Evolutionary conservation across 2,113 vertebrate genomes (phyloP).

Genomic region (Labrus mixtus): DNA sequence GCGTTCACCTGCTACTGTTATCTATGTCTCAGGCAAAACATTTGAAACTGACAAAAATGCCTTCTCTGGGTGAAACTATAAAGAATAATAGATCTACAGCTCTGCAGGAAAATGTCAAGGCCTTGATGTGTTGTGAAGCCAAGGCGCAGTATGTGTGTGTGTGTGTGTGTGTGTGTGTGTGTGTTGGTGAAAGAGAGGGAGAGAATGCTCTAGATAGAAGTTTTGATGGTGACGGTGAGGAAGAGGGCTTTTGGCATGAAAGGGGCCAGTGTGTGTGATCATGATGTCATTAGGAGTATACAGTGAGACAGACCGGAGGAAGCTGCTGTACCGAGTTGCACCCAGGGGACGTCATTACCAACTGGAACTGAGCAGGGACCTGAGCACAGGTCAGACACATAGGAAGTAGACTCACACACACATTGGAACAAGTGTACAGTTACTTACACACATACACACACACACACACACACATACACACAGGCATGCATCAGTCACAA

Average conservation of each 20-base stretch:
- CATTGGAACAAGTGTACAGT: constrained; percentile 42
- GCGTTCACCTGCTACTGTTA: constrained; percentile 7
- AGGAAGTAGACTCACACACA: constrained; percentile 57
- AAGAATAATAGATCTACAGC: constrained; percentile 14
- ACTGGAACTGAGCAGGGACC: constrained; percentile 75
- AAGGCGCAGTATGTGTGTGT: constrained; percentile 2
- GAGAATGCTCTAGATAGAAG: constrained; percentile 40
- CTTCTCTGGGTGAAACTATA: constrained; percentile 24
- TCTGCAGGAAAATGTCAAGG: constrained; percentile 36
- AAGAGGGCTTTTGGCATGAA: constrained; percentile 79
- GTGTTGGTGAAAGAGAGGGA: constrained; percentile 16
- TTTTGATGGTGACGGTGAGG: constrained; percentile 70
- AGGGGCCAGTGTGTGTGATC: constrained; percentile 78
- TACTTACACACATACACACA: constrained; percentile 59
- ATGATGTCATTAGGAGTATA: constrained; percentile 83
- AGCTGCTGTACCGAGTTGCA: constrained; percentile 65
- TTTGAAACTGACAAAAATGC: constrained; percentile 19
- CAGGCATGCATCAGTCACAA: constrained; percentile 66
- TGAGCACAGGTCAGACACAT: constrained; percentile 75
- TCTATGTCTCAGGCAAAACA: constrained; percentile 2
- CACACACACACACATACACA: constrained; percentile 32
- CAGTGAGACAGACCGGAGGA: constrained; percentile 77
- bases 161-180: constrained; percentile 25
- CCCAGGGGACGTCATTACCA: constrained; percentile 83
- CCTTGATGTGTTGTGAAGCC: constrained; percentile 44